Evolutionary conservation across 2,113 vertebrate genomes (phyloP).

Genomic region (Pogona vitticeps): DNA sequence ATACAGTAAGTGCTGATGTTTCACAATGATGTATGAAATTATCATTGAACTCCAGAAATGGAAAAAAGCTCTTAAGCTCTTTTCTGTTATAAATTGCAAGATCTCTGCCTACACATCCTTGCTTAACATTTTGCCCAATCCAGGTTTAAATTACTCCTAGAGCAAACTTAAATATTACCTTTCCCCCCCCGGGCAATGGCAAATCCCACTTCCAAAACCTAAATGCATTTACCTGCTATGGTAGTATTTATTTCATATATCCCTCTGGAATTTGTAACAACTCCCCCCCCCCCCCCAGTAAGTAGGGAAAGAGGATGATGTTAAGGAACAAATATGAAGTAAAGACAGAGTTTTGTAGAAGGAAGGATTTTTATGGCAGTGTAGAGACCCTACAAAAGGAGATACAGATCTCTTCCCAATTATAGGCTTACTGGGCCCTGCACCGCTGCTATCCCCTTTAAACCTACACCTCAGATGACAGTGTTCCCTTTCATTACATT

Average conservation of each 20-base stretch:
- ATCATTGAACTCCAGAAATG: constrained; percentile 26
- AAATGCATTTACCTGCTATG: neutral
- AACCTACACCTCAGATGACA: neutral
- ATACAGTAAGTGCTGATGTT: constrained; percentile 4
- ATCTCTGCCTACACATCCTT: constrained; percentile 1
- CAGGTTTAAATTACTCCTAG: constrained; percentile 18
- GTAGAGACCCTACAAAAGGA: neutral
- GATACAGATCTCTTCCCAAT: neutral
- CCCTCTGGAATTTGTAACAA: neutral
- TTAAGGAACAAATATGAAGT: neutral
- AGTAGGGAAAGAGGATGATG: neutral
- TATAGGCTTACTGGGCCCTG: neutral
- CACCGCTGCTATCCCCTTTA: neutral
- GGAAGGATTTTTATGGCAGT: neutral
- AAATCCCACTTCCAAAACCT: neutral
- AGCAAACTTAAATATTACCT: neutral
- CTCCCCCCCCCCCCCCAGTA: neutral
- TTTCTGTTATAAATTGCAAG: constrained; percentile 13
- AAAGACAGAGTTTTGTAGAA: neutral
- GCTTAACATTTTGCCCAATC: neutral
- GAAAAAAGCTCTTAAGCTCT: constrained; percentile 11
- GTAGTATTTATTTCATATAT: neutral
- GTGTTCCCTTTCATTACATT: neutral
- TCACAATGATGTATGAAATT: constrained; percentile 19
- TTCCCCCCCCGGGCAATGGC: neutral